Base-by-base conservation (phyloP, 35 echinoderm and acorn worm species). In the Diadema setosum region DNA sequence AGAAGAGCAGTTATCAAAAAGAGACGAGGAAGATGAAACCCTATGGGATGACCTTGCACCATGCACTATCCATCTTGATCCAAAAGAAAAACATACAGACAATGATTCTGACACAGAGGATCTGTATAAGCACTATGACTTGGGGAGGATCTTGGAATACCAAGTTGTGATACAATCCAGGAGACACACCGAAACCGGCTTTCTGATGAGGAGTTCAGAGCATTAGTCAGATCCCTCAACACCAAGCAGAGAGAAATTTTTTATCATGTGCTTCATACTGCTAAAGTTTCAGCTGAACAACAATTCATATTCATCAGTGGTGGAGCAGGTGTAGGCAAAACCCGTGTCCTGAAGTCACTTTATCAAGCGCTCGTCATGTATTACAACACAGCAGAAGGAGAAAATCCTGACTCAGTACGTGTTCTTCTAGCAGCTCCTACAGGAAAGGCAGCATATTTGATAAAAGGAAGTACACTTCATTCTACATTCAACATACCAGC, bases 271-370 rank as follows among this genome's bases (percentile, higher is more conserved):
- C 30, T 84, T 8, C 21, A 84, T 6, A 4, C 2, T 16, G 39
- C 61, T 3, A 56, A 34, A 58, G 61, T 55, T 31, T 17, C n/a
- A 58, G 25, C 3, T 15, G 57, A 57, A 16, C 82, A 61, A 11
- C 37, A 58, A 8, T 58, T 30, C 14, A 5, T 83, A 5, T 84
- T 84, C 18, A 8, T 84, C 3, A 84, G 49, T 37, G 82, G 82
- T 59, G 82, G 82, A 9, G 82, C 82, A 34, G 82, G 82, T 5
- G 82, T 84, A 15, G 82, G 82, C 2, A 84, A 84, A 33, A 59
- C 82, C 11, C 3, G 46, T 8, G 16, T 84, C 12, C 56, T 40
- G 8, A 61, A 63, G 26, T 39, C 5, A 3, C 14, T 84, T 18
- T 84, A 84, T 45, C 82, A 84, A 84, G 82, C 82, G 31, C 29